A percentile compares a stretch with the other conserved stretches of the same genome.
These are phyloP conservation scores for Euura lappo DNA, from an alignment of 1,140 invertebrate species.

Conservation along the genomic window DNA sequence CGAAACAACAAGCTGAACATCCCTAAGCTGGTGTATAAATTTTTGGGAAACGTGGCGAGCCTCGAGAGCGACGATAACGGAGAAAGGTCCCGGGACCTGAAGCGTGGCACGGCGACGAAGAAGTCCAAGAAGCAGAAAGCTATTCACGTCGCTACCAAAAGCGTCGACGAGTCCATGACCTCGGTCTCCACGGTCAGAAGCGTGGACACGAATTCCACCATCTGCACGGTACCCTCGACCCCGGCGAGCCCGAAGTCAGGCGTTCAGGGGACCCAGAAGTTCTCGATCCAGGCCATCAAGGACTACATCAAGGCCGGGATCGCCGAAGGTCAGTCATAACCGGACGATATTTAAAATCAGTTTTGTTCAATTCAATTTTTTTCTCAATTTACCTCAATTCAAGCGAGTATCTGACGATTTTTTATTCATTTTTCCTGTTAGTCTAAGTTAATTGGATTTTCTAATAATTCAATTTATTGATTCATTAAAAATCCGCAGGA, in stretches of 20 bases:
- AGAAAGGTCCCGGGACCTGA: neutral
- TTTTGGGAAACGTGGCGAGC: constrained; percentile 23
- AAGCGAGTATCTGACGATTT: neutral
- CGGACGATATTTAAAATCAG: no score
- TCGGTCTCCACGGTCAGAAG: neutral
- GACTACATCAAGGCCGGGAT: constrained; percentile 38
- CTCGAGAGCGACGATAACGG: neutral
- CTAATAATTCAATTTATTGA: neutral
- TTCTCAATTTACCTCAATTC: neutral
- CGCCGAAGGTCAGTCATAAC: constrained; percentile 35
- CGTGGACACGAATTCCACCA: neutral
- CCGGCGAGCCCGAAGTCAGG: neutral
- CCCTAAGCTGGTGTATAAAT: constrained; percentile 30
- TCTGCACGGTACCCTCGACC: neutral
- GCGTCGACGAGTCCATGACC: neutral
- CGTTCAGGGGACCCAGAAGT: neutral
- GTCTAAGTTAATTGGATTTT: neutral
- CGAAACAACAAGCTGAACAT: constrained; percentile 13
- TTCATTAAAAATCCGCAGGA: constrained; percentile 26
- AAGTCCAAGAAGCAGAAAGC: constrained; percentile 2
- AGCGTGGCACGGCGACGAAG: neutral
- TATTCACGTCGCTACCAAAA: constrained; percentile 6
- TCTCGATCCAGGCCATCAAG: constrained; percentile 35
- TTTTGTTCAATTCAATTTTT: neutral
- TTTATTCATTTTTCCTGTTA: neutral